Evolutionary conservation across 2,113 vertebrate genomes (phyloP), one percentile per base, ranked within the genome.

Genomic region (Poecile atricapillus): DNA sequence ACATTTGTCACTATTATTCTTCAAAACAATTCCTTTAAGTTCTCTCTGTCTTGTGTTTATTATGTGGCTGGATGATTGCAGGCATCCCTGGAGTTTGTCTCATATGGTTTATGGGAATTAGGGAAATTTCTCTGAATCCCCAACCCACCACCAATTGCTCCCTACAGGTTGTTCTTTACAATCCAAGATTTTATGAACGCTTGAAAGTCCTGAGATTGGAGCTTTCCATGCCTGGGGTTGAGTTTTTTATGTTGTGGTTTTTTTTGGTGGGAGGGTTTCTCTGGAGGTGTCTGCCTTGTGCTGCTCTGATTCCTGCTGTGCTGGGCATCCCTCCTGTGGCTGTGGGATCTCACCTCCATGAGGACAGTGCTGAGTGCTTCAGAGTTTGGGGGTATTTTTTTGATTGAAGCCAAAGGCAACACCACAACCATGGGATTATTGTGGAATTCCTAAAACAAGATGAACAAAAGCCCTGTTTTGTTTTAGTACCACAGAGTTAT

Each of bases 291-390:
- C 55, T 2, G 2, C 35, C 28, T 76, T 7, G 14, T 63, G 71
- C 67, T 59, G 52, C 76, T 79, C 13, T 82, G 33, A 20, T 37
- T 55, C 25, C 33, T 46, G 33, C 39, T 31, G 33, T 44, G 31
- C 49, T 44, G 60, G 11, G 24, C 31, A 2, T 46, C 33, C 31
- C 37, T 25, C 31, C 44, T 25, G 31, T 55, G 69, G 28, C 60
- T 4, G 0, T 31, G 17, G 16, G 27, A 25, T 41, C 5, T 5
- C 12, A 12, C 13, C 7, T 82, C n/a, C 1, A 0, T 22, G 33
- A 20, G 15, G 50, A 18, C 7, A 43, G 3, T 2, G 3, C 22
- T 1, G 1, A 33, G 39, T 63, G 11, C 71, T 50, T 76, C 46
- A n/a, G n/a, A 20, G 27, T 68, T n/a, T n/a, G 28, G 46, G n/a